Conservation (phyloP, 2,888 invertebrate species). For the Amphipyra tragopoginis region DNA sequence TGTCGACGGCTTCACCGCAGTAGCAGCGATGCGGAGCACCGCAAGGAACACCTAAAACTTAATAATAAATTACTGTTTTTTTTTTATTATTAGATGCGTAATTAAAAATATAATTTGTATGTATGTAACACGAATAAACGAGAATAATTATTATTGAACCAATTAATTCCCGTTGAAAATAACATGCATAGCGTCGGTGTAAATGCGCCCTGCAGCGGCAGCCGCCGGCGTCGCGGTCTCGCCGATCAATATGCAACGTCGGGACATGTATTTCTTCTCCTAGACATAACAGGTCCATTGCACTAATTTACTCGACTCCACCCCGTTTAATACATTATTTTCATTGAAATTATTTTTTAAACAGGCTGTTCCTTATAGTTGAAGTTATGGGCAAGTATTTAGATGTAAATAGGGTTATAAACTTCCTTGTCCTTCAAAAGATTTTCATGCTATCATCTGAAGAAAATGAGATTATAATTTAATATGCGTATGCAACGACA, state of each 20-base stretch:
- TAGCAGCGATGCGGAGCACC: no score
- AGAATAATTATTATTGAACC: neutral
- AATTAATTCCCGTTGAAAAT: slow-evolving; percentile 8
- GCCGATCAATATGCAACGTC: slow-evolving; percentile 85
- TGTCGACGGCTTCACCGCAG: no score
- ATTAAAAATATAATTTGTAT: no score
- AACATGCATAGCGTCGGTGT: slow-evolving; percentile 72
- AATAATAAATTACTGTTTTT: no score
- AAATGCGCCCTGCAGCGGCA: slow-evolving; percentile 72
- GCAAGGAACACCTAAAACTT: no score
- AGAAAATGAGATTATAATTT: slow-evolving; percentile 5
- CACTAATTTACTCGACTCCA: slow-evolving; percentile 47
- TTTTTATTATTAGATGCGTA: no score
- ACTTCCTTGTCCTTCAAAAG: slow-evolving; percentile 10
- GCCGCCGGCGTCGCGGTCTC: slow-evolving; percentile 60
- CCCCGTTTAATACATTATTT: slow-evolving; percentile 18
- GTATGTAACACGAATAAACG: no score
- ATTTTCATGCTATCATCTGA: neutral
- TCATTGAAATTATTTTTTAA: slow-evolving; percentile 14
- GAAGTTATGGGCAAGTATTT: neutral
- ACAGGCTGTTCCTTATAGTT: neutral
- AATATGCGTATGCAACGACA: slow-evolving; percentile 7
- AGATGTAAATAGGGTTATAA: neutral
- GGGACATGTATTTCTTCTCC: slow-evolving; percentile 80
- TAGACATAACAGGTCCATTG: slow-evolving; percentile 64